Percentiles rank a stretch among this genome's conserved stretches.
phyloP scores from a whole-genome alignment of 2,888 invertebrate species.

The Sesamia inferens region DNA sequence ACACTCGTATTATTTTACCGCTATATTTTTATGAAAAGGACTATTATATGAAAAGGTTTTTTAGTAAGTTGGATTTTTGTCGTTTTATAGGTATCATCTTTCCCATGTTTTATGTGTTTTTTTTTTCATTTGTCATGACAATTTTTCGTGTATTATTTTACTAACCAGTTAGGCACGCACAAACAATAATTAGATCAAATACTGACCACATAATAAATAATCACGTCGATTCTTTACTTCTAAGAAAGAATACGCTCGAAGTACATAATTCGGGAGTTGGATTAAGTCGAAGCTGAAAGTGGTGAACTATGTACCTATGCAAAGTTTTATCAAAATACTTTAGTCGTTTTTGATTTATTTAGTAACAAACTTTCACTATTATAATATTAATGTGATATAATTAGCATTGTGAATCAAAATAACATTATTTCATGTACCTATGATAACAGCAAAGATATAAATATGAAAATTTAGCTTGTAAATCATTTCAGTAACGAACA shows the following conservation, averaged over 20 bases:
- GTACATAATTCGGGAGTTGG: not conserved
- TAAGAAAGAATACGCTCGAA: not conserved
- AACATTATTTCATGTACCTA: conserved; percentile 14
- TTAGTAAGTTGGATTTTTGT: not conserved
- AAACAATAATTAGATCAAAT: not conserved
- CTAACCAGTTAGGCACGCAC: not conserved
- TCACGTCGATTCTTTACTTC: not conserved
- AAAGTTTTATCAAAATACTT: not conserved
- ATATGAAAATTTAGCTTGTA: conserved; percentile 75
- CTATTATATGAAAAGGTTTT: not conserved
- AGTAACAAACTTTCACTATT: not conserved
- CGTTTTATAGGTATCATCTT: not conserved
- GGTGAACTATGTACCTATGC: not conserved
- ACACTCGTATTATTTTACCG: not conserved
- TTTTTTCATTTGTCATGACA: not conserved
- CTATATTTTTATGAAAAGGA: too few species aligned
- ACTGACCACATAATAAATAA: not conserved
- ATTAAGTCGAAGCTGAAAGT: not conserved
- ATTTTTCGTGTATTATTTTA: not conserved
- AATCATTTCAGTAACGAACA: conserved; percentile 79
- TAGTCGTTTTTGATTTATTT: not conserved
- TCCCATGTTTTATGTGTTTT: not conserved
- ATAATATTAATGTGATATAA: not conserved
- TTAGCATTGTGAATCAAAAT: conserved; percentile 17
- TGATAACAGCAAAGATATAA: conserved; percentile 62